These are phyloP conservation scores for Menura novaehollandiae DNA, from an alignment of 2,113 vertebrate genomes.

Conservation along the genomic window DNA sequence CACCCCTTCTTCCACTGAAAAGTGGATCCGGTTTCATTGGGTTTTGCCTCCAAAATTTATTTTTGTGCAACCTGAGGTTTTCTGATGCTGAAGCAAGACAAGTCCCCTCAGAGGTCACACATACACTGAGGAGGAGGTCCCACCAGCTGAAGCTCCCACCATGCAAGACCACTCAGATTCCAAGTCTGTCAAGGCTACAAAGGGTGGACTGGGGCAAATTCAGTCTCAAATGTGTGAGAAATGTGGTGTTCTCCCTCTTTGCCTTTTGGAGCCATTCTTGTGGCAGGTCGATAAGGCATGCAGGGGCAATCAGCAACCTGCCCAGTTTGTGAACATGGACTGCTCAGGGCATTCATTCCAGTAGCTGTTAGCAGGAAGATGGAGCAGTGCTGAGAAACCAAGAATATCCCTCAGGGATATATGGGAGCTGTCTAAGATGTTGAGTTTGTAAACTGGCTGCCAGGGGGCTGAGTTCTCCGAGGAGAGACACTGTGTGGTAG, in stretches of 20 bases:
- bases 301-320: not conserved
- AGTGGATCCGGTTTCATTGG: not conserved
- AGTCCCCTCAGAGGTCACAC: not conserved
- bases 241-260: not conserved
- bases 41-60: not conserved
- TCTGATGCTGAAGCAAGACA: not conserved
- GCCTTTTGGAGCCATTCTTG: not conserved
- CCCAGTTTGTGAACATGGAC: not conserved
- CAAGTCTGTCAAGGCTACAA: not conserved
- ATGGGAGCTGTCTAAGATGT: not conserved
- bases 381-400: not conserved
- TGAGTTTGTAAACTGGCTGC: not conserved
- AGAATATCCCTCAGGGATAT: not conserved
- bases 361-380: fast-evolving
- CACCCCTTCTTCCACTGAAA: not conserved
- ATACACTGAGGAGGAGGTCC: not conserved
- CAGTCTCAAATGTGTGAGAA: not conserved
- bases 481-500: not conserved
- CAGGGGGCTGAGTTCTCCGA: not conserved
- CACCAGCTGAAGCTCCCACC: not conserved
- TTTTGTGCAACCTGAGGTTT: not conserved
- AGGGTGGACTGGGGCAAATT: not conserved
- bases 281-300: not conserved
- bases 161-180: not conserved
- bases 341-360: not conserved